These are phyloP conservation scores for Karalla daura DNA, from an alignment of 2,797 vertebrate genomes.

Conservation along the genomic window DNA sequence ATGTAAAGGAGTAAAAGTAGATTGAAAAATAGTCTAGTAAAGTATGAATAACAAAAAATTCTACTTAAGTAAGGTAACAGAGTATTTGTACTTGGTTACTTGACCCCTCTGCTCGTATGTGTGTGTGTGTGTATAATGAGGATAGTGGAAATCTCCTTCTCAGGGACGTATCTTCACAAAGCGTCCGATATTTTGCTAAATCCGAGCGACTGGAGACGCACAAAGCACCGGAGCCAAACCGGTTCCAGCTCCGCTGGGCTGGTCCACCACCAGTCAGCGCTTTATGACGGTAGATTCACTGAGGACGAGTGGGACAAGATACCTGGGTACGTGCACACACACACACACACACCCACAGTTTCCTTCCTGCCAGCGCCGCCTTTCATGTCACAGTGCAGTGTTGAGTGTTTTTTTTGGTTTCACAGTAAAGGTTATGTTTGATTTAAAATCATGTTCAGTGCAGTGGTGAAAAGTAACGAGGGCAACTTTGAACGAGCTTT, in stretches of 20 bases:
- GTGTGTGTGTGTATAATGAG: not conserved
- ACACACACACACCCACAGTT: slow-evolving; percentile 6
- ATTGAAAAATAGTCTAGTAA: too few relatives aligned
- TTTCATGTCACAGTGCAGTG: slow-evolving; percentile 42
- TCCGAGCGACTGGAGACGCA: slow-evolving; percentile 88
- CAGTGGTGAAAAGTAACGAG: slow-evolving; percentile 32
- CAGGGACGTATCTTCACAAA: slow-evolving; percentile 89
- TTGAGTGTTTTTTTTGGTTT: slow-evolving; percentile 36
- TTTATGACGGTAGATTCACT: slow-evolving; percentile 87
- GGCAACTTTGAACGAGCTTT: too few relatives aligned
- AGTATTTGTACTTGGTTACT: too few relatives aligned
- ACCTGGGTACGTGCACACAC: slow-evolving; percentile 82
- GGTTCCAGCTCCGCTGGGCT: slow-evolving; percentile 82
- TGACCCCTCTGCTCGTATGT: too few relatives aligned
- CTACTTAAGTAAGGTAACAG: too few relatives aligned
- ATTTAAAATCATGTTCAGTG: slow-evolving; percentile 13
- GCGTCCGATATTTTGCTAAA: slow-evolving; percentile 82
- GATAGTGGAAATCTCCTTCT: not conserved
- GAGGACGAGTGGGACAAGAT: slow-evolving; percentile 94
- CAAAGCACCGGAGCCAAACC: slow-evolving; percentile 86
- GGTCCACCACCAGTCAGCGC: slow-evolving; percentile 81
- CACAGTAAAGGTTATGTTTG: not conserved
- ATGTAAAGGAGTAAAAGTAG: too few relatives aligned
- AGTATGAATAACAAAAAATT: too few relatives aligned
- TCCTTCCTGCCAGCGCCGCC: slow-evolving; percentile 4